Base-by-base conservation (phyloP, 2,888 invertebrate species). In the Megalurothrips usitatus region DNA sequence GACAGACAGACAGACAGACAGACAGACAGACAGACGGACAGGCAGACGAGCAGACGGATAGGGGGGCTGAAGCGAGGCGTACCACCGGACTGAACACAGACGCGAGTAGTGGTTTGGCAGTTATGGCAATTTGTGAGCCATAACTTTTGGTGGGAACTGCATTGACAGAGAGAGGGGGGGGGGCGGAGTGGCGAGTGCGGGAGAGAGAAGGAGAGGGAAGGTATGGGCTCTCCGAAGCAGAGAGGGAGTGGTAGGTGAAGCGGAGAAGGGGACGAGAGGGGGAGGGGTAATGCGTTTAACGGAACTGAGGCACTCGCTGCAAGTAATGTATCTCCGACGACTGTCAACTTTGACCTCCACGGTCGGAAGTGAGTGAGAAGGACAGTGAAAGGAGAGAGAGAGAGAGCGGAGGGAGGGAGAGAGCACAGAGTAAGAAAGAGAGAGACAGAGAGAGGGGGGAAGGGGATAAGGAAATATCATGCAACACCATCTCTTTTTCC, bases 1-100 rank as follows among this genome's bases (percentile, higher is more conserved):
- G 86, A 86, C 78, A 43, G 10, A n/a, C 78, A 43, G 78, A 78
- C 78, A 9, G 17, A 78, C 78, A 10, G 78, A 78, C 12, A 43
- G 11, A 10, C 78, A 43, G 10, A n/a, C 78, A 43, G 78, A 78
- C 78, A 9, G 17, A 78, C 78, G n/a, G 78, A 78, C 12, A 43
- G 11, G 19, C 78, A 34, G 78, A 78, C 78, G n/a, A 12, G 10
- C 78, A 78, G 43, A 78, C 34, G 43, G 34, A 78, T 78, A 28
- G 14, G 17, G 78, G 34, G 34, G 34, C 34, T 43, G n/a, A 78
- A n/a, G 34, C 12, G 43, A 78, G 17, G 43, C 11, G 19, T 19
- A 43, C 34, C 34, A 43, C 34, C 34, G 34, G 34, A 43, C 34
- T 43, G 34, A 43, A 43, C 34, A 43, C 34, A 43, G 34, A 43